Evolutionary conservation across 1,140 invertebrate species (phyloP), one percentile per base, ranked within the genome.

Genomic region (Triops cancriformis): DNA sequence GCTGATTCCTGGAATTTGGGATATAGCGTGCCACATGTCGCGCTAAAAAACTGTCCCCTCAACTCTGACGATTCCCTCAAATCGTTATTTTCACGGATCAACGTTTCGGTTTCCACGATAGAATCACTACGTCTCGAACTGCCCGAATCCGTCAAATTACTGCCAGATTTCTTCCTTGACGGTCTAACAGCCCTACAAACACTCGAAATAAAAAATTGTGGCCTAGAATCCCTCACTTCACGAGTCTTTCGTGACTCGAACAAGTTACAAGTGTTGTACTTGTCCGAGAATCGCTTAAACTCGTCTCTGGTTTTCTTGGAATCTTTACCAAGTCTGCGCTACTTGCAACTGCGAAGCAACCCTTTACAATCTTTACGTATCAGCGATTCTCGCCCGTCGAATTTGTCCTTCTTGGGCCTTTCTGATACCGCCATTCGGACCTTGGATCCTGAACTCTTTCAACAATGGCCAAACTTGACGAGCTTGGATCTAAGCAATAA

Each of bases 401-500:
- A 73, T 41, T 31, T 78, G n/a, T 11, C 26, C 11, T 42, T 45
- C 5, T 74, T 78, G 42, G 74, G 43, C 12, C 77, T 78, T 7
- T 42, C 41, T 23, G 26, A n/a, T 72, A 74, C 73, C 28, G 14
- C 14, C 1, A n/a, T 78, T 26, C 31, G 12, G 27, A 1, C n/a
- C 14, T 14, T 80, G 11, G 28, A 75, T 14, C 26, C 31, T 27
- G 42, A 80, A 37, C 14, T 75, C 14, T 77, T 80, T 23, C 14
- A 31, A 4, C 26, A 27, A 26, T 51, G 74, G n/a, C 5, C 37
- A n/a, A 76, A 74, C 75, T 72, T 80, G n/a, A 45, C 14, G 10
- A 73, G 28, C 26, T 41, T 78, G 42, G 77, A 73, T 27, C n/a
- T 78, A 10, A 31, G 72, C 14, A 78, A 28, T 27, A 78, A 78